Evolutionary conservation across 1,140 invertebrate genomes (phyloP).

Genomic region (Aphidius gifuensis): DNA sequence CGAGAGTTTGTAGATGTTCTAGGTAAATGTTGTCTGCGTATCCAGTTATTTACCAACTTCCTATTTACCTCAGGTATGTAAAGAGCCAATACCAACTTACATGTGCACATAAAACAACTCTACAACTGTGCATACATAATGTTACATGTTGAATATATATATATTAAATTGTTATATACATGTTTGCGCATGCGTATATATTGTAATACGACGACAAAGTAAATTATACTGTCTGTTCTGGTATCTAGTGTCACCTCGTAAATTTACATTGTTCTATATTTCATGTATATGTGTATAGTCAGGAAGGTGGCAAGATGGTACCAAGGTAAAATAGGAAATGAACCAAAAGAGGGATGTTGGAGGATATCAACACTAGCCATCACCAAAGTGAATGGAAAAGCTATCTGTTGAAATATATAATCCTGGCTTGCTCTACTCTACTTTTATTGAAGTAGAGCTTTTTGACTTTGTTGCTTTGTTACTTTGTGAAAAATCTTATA

Average conservation of each 20-base stretch:
- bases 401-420: too few species aligned
- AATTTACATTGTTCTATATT: constrained; percentile 28
- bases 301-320: too few species aligned
- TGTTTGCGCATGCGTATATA: constrained; percentile 3
- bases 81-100: constrained; percentile 15
- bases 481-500: too few species aligned
- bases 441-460: too few species aligned
- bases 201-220: constrained; percentile 15
- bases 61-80: constrained; percentile 14
- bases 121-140: constrained; percentile 3
- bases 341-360: too few species aligned
- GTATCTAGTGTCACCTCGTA: constrained; percentile 29
- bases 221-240: constrained; percentile 28
- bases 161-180: not conserved
- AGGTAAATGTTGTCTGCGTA: constrained; percentile 18
- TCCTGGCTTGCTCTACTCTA: too few species aligned
- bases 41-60: constrained; percentile 20
- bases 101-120: not conserved
- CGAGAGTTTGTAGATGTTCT: constrained; percentile 2
- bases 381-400: too few species aligned
- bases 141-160: not conserved
- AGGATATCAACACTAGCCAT: not conserved
- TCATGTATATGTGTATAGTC: not conserved
- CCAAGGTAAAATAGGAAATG: too few species aligned
- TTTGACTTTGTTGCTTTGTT: too few species aligned